phyloP scores from a whole-genome alignment of 2,113 vertebrate species.

The Gymnobelideus leadbeateri region DNA sequence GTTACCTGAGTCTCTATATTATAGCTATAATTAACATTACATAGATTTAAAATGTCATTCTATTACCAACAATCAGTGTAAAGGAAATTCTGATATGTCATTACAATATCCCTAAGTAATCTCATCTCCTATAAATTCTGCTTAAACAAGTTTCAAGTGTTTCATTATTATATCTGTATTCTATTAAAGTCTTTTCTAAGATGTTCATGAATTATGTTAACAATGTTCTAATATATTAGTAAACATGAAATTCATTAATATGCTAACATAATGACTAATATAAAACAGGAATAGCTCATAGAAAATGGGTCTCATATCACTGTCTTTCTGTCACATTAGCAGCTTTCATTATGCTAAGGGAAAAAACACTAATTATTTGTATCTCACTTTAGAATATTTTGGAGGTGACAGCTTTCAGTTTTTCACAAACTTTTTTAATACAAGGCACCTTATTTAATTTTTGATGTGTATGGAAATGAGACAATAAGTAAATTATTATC shows the following conservation, averaged over 20 bases:
- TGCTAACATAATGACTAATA: constrained; percentile 49
- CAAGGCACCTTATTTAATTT: constrained; percentile 52
- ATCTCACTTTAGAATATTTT: constrained; percentile 60
- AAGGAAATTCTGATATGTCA: constrained; percentile 27
- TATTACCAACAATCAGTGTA: neutral
- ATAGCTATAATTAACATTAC: neutral
- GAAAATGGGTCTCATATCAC: constrained; percentile 33
- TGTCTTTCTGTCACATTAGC: constrained; percentile 47
- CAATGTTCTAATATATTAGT: constrained; percentile 57
- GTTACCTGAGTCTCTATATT: neutral
- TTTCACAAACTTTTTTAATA: constrained; percentile 42
- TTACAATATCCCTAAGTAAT: neutral
- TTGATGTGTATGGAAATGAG: constrained; percentile 58
- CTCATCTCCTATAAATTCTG: constrained; percentile 39
- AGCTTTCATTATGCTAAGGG: constrained; percentile 56
- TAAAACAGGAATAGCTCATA: constrained; percentile 63
- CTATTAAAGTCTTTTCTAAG: constrained; percentile 45
- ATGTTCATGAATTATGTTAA: constrained; percentile 56
- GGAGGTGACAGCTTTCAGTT: constrained; percentile 56
- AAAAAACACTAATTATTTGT: constrained; percentile 70
- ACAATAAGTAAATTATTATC: constrained; percentile 66
- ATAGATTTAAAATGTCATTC: neutral
- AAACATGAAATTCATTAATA: constrained; percentile 67
- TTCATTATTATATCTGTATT: constrained; percentile 58
- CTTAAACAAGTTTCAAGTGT: neutral